Evolutionary conservation across 2,888 invertebrate genomes (phyloP).

Genomic region (Drosophila helvetica): DNA sequence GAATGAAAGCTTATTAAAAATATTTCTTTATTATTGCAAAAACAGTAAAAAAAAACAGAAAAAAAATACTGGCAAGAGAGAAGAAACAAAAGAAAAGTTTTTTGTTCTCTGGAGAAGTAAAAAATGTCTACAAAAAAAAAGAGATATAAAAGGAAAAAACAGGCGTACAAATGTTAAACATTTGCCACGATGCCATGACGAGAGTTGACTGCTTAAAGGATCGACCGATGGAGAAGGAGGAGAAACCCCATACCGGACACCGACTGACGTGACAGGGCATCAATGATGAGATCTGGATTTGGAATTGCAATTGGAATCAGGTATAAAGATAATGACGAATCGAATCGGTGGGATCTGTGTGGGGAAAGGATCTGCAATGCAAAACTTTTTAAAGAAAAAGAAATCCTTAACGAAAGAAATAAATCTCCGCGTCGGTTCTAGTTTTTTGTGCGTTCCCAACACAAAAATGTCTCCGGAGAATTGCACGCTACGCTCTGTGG

Average conservation of each 20-base stretch:
- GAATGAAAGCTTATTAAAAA: conserved; percentile 80
- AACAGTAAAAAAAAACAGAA: conserved; percentile 19
- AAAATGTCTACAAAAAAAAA: conserved; percentile 31
- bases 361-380: conserved; percentile 73
- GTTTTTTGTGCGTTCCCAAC: conserved; percentile 61
- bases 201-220: conserved; percentile 64
- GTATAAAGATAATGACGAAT: conserved; percentile 57
- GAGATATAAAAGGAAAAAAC: conserved; percentile 53
- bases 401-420: conserved; percentile 78
- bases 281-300: conserved; percentile 45
- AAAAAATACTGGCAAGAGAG: conserved; percentile 39
- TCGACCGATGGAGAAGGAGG: conserved; percentile 17
- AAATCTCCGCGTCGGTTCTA: conserved; percentile 69
- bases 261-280: conserved; percentile 44
- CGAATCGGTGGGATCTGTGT: conserved; percentile 36
- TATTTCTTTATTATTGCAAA: conserved; percentile 76
- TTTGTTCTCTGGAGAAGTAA: conserved; percentile 13
- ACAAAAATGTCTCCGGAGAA: conserved; percentile 72
- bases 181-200: conserved; percentile 79
- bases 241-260: conserved; percentile 18
- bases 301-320: conserved; percentile 47
- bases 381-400: conserved; percentile 53
- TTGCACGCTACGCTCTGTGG: conserved; percentile 65
- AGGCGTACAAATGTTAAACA: conserved; percentile 79
- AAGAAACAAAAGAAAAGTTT: conserved; percentile 25